These are phyloP conservation scores for Sakesphorus luctuosus DNA, from an alignment of 2,113 vertebrate species.

Conservation along the genomic window DNA sequence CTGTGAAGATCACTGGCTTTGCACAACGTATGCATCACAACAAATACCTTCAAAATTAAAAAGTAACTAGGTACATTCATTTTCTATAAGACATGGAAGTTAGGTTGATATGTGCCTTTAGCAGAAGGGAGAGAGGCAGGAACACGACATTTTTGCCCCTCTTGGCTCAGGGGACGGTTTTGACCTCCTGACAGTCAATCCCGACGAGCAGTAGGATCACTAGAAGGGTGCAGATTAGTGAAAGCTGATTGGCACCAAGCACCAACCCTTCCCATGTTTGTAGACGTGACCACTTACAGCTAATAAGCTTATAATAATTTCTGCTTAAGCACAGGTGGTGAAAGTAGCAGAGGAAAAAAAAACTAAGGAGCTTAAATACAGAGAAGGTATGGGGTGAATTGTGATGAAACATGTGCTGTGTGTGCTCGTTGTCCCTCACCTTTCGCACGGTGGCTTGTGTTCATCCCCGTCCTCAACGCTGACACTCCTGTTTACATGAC, in stretches of 20 bases:
- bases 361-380: neutral
- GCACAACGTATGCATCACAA: fast-evolving
- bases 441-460: neutral
- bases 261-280: conserved; percentile 42
- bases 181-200: conserved; percentile 25
- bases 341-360: conserved; percentile 17
- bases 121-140: neutral
- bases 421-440: neutral
- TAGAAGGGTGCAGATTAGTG: conserved; percentile 22
- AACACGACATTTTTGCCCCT: neutral
- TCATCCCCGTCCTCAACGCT: neutral
- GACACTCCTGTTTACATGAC: neutral
- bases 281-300: conserved; percentile 47
- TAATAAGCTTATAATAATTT: conserved; percentile 65
- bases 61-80: fast-evolving
- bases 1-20: neutral
- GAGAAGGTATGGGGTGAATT: neutral
- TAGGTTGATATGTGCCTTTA: neutral
- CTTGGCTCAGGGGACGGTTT: neutral
- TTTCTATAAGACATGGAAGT: neutral
- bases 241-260: conserved; percentile 44
- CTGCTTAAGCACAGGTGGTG: conserved; percentile 40
- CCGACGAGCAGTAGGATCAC: neutral
- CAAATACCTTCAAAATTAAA: neutral
- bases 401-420: neutral